Conservation (phyloP, 2,113 vertebrate species). For the Periophthalmodon schlosseri region DNA sequence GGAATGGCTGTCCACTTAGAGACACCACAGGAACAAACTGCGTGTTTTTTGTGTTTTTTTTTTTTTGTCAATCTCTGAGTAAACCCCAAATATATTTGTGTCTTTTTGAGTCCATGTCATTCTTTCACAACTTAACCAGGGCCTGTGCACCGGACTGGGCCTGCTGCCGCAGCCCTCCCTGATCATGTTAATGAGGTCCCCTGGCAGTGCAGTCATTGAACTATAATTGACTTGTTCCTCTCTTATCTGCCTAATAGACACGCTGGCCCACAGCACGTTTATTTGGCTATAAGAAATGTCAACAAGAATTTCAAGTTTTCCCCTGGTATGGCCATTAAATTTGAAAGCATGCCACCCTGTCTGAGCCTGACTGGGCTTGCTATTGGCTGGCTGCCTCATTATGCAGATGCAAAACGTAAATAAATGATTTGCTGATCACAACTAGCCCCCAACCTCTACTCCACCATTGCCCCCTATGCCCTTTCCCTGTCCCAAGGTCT, state of each 20-base stretch:
- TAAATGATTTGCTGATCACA: constrained; percentile 79
- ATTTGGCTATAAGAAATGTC: constrained; percentile 93
- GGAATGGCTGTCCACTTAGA: too few species aligned
- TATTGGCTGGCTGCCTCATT: constrained; percentile 88
- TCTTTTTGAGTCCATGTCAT: constrained; percentile 83
- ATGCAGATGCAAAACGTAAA: constrained; percentile 92
- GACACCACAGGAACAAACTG: neutral
- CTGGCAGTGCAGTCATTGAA: constrained; percentile 98
- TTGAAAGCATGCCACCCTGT: constrained; percentile 96
- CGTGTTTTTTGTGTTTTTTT: too few species aligned
- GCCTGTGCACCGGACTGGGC: neutral
- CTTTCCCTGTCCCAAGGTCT: constrained; percentile 46
- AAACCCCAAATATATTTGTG: constrained; percentile 56
- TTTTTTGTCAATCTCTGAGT: neutral
- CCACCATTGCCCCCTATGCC: constrained; percentile 18
- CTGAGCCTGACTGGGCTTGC: constrained; percentile 80
- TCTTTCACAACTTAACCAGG: constrained; percentile 88
- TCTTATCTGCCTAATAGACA: constrained; percentile 84
- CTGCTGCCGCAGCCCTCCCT: neutral
- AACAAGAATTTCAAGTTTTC: constrained; percentile 95
- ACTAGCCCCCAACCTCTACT: constrained; percentile 45
- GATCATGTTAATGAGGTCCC: constrained; percentile 99
- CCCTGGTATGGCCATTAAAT: constrained; percentile 92
- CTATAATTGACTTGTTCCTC: constrained; percentile 99
- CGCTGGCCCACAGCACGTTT: constrained; percentile 1